Conservation (phyloP, 2,113 vertebrate species). For the Pongo abelii region DNA sequence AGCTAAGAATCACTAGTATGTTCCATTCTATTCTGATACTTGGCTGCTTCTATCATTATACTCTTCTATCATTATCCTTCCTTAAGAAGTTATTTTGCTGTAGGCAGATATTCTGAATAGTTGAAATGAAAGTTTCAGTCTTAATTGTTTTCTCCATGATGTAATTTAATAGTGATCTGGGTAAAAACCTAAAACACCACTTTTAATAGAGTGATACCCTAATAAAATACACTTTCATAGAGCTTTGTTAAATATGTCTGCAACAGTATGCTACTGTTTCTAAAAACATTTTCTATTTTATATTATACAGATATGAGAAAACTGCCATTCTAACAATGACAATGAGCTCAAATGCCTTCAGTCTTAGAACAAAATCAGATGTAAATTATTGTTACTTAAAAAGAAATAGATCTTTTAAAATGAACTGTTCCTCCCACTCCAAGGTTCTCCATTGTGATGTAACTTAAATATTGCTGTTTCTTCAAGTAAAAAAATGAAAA, state of each 20-base stretch:
- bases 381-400: neutral
- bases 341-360: neutral
- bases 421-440: neutral
- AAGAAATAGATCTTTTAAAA: neutral
- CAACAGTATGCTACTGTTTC: constrained; percentile 21
- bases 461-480: neutral
- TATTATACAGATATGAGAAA: neutral
- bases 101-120: neutral
- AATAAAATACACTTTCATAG: constrained; percentile 3
- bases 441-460: neutral
- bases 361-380: neutral
- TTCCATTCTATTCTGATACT: neutral
- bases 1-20: rapidly evolving
- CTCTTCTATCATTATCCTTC: neutral
- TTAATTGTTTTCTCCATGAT: constrained; percentile 37
- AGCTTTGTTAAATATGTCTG: constrained; percentile 42
- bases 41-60: neutral
- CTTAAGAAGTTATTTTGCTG: neutral
- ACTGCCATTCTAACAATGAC: neutral
- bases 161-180: constrained; percentile 45
- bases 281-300: constrained; percentile 21
- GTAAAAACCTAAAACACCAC: constrained; percentile 16
- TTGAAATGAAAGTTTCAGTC: neutral
- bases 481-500: neutral
- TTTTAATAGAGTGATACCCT: constrained; percentile 33